Evolutionary conservation across 2,113 vertebrate species (phyloP).

Genomic region (Mixornis gularis): DNA sequence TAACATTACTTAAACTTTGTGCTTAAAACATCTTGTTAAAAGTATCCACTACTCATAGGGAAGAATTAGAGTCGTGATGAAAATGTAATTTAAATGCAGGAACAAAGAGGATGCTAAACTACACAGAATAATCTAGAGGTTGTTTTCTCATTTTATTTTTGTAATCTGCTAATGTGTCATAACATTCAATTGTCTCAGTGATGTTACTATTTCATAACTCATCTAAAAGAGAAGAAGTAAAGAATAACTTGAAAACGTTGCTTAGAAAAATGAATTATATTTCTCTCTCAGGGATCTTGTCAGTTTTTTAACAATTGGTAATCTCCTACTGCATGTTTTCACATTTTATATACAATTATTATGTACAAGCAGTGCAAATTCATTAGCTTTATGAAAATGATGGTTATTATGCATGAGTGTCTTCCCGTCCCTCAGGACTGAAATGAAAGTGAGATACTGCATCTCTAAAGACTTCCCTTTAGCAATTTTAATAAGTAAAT

Average conservation of each 20-base stretch:
- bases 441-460: slow-evolving; percentile 30
- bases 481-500: slow-evolving; percentile 48
- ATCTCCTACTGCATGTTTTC: slow-evolving; percentile 37
- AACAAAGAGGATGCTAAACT: neutral
- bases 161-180: slow-evolving; percentile 30
- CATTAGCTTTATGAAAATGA: slow-evolving; percentile 48
- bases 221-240: slow-evolving; percentile 3
- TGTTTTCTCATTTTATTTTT: slow-evolving; percentile 29
- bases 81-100: slow-evolving; percentile 13
- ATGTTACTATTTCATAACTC: neutral
- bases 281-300: slow-evolving; percentile 24
- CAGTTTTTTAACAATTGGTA: slow-evolving; percentile 47
- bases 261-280: slow-evolving; percentile 55
- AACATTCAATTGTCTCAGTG: neutral
- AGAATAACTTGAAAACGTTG: slow-evolving; percentile 39
- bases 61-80: slow-evolving; percentile 29
- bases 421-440: neutral
- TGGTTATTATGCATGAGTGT: slow-evolving; percentile 21
- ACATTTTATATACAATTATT: slow-evolving; percentile 44
- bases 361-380: slow-evolving; percentile 48
- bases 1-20: slow-evolving; percentile 9
- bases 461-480: slow-evolving; percentile 15
- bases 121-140: slow-evolving; percentile 32
- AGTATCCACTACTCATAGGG: neutral
- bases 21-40: neutral